Evolutionary conservation across 2,113 vertebrate species (phyloP).

Genomic region (Percina caprodes): DNA sequence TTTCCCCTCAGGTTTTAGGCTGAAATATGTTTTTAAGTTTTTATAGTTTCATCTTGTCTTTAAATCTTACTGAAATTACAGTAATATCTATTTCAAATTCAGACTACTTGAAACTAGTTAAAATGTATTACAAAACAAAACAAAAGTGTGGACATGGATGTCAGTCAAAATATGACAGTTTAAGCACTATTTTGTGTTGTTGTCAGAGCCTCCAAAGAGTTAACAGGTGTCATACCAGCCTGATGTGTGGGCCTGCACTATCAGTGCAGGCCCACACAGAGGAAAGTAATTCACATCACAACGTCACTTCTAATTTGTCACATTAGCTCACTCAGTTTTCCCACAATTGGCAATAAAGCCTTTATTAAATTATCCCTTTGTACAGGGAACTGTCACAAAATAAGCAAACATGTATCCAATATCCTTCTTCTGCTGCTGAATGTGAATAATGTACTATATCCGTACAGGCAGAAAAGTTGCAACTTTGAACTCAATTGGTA

Average conservation of each 20-base stretch:
- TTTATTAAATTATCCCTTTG: conserved; percentile 5
- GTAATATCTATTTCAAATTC: background rate
- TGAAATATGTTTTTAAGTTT: background rate
- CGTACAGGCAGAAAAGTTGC: conserved; percentile 2
- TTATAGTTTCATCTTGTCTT: background rate
- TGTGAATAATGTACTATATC: background rate
- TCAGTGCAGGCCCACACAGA: no score
- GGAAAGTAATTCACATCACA: conserved; percentile 53
- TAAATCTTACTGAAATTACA: background rate
- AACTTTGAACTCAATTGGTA: no score
- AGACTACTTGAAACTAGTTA: background rate
- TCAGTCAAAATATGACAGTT: background rate
- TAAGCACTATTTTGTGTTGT: background rate
- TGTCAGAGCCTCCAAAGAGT: conserved; percentile 18
- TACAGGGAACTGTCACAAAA: background rate
- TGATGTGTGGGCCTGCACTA: conserved; percentile 42
- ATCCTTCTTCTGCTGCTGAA: background rate
- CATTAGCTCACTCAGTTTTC: conserved; percentile 11
- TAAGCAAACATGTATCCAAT: background rate
- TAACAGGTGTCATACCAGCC: conserved; percentile 28
- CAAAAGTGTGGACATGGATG: no score
- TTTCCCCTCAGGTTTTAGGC: background rate
- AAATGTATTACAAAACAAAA: background rate
- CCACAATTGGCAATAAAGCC: background rate
- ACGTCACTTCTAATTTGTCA: conserved; percentile 35